phyloP scores from a whole-genome alignment of 2,888 invertebrate species.

The Stenodera caucasica region DNA sequence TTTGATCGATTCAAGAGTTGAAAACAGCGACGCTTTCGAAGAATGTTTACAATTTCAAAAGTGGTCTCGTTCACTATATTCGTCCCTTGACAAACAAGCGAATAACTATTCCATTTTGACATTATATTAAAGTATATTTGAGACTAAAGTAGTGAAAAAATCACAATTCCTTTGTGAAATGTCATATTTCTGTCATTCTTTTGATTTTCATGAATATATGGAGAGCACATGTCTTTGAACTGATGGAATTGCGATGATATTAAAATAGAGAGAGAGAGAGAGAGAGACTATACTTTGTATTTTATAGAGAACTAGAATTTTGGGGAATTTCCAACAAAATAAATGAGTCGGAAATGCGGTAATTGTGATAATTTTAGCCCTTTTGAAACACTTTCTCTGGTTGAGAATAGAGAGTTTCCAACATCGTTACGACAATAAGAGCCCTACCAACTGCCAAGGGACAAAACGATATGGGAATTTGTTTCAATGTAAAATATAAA shows the following conservation, averaged over 20 bases:
- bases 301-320: too few species aligned
- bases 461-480: too few species aligned
- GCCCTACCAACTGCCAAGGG: too few species aligned
- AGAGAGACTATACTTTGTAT: not conserved
- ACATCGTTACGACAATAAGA: too few species aligned
- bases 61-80: not conserved
- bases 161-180: not conserved
- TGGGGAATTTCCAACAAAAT: too few species aligned
- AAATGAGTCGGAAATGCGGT: too few species aligned
- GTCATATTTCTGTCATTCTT: not conserved
- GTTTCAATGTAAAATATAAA: too few species aligned
- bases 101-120: not conserved
- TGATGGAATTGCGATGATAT: not conserved
- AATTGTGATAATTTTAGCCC: too few species aligned
- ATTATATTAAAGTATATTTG: not conserved
- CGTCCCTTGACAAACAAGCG: not conserved
- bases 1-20: not conserved
- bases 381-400: too few species aligned
- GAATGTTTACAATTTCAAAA: not conserved
- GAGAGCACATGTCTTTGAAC: not conserved
- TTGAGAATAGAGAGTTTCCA: too few species aligned
- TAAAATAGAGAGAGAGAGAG: not conserved
- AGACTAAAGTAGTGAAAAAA: not conserved
- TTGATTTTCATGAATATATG: constrained; percentile 6
- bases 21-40: not conserved